Conservation (phyloP, 1,140 invertebrate genomes). For the Drosophila lacertosa region DNA sequence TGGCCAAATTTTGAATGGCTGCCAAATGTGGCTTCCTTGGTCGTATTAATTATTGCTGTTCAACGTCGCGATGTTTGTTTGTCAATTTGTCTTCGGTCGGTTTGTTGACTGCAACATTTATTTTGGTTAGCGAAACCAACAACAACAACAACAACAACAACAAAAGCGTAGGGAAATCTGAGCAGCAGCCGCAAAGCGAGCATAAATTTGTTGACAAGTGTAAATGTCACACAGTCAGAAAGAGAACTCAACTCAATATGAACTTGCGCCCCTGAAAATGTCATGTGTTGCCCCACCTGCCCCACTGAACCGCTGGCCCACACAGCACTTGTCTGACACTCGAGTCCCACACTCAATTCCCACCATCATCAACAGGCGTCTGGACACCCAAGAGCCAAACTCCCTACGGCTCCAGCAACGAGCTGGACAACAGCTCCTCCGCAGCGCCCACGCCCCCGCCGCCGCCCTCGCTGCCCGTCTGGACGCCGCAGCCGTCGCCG, state of each 20-base stretch:
- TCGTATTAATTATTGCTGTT: constrained; percentile 83
- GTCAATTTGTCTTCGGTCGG: constrained; percentile 79
- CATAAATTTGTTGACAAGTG: constrained; percentile 78
- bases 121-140: constrained; percentile 39
- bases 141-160: constrained; percentile 4
- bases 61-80: constrained; percentile 80
- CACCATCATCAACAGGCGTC: constrained; percentile 67
- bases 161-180: not conserved
- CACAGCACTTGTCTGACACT: constrained; percentile 6
- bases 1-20: constrained; percentile 75
- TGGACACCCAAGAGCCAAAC: constrained; percentile 78
- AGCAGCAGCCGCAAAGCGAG: constrained; percentile 24
- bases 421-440: constrained; percentile 58
- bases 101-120: constrained; percentile 78
- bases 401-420: constrained; percentile 69
- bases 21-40: constrained; percentile 81
- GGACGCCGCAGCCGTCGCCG: constrained; percentile 85
- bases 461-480: constrained; percentile 88
- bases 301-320: constrained; percentile 12
- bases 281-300: constrained; percentile 50
- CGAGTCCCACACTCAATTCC: constrained; percentile 15
- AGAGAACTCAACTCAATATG: constrained; percentile 65
- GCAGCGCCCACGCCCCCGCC: constrained; percentile 84
- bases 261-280: constrained; percentile 72
- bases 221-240: constrained; percentile 49